A percentile compares a stretch with the other conserved stretches of the same genome.
Conservation (phyloP, 2,888 invertebrate genomes). For the Pteria penguin region DNA sequence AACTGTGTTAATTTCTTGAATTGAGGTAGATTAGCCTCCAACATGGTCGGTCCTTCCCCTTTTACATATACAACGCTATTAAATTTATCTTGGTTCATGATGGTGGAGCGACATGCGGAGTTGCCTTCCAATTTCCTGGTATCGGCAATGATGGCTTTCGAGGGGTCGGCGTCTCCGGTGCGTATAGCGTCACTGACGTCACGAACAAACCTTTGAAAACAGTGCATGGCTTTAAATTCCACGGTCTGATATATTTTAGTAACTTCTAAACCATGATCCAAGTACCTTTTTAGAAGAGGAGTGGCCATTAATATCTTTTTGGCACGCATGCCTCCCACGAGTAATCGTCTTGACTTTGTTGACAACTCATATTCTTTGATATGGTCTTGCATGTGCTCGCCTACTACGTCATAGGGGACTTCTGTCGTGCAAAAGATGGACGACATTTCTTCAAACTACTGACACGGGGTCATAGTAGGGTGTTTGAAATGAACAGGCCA, state of each 20-base stretch:
- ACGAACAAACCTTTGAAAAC: conserved; percentile 39
- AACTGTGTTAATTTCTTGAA: conserved; percentile 45
- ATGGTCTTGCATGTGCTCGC: too few species aligned
- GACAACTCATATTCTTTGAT: too few species aligned
- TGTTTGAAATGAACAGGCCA: conserved; percentile 26
- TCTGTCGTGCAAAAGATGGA: too few species aligned
- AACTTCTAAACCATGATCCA: conserved; percentile 27
- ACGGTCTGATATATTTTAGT: conserved; percentile 46
- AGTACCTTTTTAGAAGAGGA: too few species aligned
- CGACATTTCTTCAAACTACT: too few species aligned
- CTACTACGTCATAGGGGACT: too few species aligned
- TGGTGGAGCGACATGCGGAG: conserved; percentile 47
- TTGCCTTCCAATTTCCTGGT: too few species aligned
- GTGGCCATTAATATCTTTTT: too few species aligned
- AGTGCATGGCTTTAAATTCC: conserved; percentile 34
- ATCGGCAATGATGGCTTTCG: conserved; percentile 35
- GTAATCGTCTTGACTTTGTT: conserved; percentile 27
- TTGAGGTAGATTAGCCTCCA: too few species aligned
- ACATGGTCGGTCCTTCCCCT: conserved; percentile 36
- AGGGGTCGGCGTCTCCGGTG: conserved; percentile 15
- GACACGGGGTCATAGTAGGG: too few species aligned
- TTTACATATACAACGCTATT: conserved; percentile 38
- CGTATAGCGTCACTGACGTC: conserved; percentile 37
- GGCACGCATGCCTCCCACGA: conserved; percentile 46
- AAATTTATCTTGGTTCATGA: conserved; percentile 51